phyloP scores from a whole-genome alignment of 2,888 invertebrate species.

The Pheosia gnoma region DNA sequence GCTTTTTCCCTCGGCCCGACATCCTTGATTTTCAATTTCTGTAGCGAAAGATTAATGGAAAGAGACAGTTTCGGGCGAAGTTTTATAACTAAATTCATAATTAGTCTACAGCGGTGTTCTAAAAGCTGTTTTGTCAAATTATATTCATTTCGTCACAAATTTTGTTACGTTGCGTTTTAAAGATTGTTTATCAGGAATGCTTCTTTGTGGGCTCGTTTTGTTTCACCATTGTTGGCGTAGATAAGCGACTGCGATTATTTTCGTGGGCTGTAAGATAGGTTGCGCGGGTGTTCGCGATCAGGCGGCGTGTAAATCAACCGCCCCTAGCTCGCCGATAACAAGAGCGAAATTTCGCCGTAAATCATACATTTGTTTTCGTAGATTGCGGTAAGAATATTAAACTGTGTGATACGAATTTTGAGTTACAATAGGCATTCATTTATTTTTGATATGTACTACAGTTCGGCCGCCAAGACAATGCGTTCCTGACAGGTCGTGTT shows the following conservation, averaged over 20 bases:
- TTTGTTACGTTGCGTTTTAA: conserved; percentile 10
- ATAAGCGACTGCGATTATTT: conserved; percentile 58
- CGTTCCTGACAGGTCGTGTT: too few species aligned
- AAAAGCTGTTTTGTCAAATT: conserved; percentile 37
- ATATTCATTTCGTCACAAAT: conserved; percentile 29
- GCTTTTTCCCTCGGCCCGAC: conserved; percentile 57
- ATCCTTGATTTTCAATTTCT: conserved; percentile 71
- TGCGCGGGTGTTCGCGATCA: conserved; percentile 37
- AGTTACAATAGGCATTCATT: conserved; percentile 30
- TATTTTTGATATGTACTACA: not conserved
- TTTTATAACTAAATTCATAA: conserved; percentile 57
- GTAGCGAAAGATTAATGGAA: conserved; percentile 65
- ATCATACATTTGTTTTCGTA: conserved; percentile 77
- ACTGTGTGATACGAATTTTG: conserved; percentile 42
- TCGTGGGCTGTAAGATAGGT: conserved; percentile 47
- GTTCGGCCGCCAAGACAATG: too few species aligned
- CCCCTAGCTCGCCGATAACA: conserved; percentile 69
- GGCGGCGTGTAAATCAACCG: conserved; percentile 75
- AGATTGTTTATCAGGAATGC: conserved; percentile 27
- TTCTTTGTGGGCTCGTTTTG: conserved; percentile 40
- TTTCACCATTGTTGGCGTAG: conserved; percentile 49
- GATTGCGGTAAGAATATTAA: conserved; percentile 59
- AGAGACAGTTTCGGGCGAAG: conserved; percentile 51
- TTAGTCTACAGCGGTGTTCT: conserved; percentile 46
- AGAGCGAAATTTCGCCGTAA: conserved; percentile 68